Base-by-base conservation (phyloP, 2,888 invertebrate species). In the Callosobruchus maculatus region DNA sequence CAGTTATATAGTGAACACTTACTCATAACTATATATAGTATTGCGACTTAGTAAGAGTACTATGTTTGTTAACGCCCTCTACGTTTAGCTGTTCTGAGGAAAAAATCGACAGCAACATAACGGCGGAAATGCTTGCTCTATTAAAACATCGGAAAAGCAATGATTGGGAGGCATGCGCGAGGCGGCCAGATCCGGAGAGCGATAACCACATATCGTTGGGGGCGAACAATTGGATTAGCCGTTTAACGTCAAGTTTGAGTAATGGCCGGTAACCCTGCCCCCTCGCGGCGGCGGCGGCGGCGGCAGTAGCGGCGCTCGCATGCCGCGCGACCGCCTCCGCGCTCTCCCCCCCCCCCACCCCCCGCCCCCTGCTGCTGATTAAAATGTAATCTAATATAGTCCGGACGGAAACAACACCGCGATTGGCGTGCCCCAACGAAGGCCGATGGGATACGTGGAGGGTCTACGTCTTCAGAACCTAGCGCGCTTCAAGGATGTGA, bases 311-410 rank as follows among this genome's bases (percentile, higher is more conserved):
- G 30, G 49, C 2, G 7, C 26, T 26, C 26, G 26, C 26, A 26
- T 7, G 26, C 26, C 26, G 26, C 26, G 49, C 49, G 49, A 18
- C 49, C 49, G 49, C 81, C 70, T 70, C 20, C 70, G 75, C 78
- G 72, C 74, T 76, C 75, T 70, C 81, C 77, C 78, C 76, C 69
- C 75, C 75, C 74, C 76, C 81, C 75, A 70, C 81, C 77, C 78
- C 76, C 69, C 75, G 74, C 74, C 76, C 81, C 82, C 79, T 79
- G 81, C 83, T 82, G 85, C 85, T 88, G 88, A 88, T 88, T 88
- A 88, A 88, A 88, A 88, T 88, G 86, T 88, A 88, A 88, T 88
- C 88, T 88, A 88, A 88, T 88, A 88, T 87, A 84, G 83, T 84
- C 31, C n/a, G n/a, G n/a, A n/a, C n/a, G n/a, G n/a, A n/a, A n/a